Evolutionary conservation across 1,140 invertebrate genomes (phyloP).

Genomic region (Lepidurus apus): DNA sequence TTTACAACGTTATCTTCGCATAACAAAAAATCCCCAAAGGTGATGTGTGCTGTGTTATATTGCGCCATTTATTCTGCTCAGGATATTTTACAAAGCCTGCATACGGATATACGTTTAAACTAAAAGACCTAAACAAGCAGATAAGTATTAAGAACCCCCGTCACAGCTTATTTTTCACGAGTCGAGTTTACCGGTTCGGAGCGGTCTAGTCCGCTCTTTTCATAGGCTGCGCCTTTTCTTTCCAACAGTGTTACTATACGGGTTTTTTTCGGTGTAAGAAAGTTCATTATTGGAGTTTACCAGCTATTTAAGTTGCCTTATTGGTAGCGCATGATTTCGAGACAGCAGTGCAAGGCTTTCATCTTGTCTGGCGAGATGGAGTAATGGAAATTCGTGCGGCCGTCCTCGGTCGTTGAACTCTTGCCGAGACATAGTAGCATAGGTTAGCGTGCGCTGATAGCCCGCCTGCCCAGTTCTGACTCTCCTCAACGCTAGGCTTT

Average conservation of each 20-base stretch:
- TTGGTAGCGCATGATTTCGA: not conserved
- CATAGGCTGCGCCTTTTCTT: not conserved
- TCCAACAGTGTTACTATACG: not conserved
- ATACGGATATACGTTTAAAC: not conserved
- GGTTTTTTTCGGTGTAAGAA: not conserved
- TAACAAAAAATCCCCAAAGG: not conserved
- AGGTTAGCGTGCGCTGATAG: not conserved
- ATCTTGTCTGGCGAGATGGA: conserved; percentile 14
- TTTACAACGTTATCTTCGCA: not conserved
- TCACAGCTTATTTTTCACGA: not conserved
- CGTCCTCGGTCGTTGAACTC: conserved; percentile 20
- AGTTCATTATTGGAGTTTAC: not conserved
- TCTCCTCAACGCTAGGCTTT: not conserved
- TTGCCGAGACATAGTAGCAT: not conserved
- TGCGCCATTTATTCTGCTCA: not conserved
- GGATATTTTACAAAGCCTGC: not conserved
- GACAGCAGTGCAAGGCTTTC: conserved; percentile 14
- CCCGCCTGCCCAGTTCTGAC: not conserved
- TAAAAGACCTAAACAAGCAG: not conserved
- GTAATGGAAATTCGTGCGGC: conserved; percentile 21
- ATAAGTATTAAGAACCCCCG: not conserved
- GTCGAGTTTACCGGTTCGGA: not conserved
- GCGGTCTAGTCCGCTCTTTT: conserved; percentile 11
- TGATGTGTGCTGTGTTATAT: not conserved
- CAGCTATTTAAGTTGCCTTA: not conserved